phyloP scores from a whole-genome alignment of 2,797 vertebrate species.

The Sarcophilus harrisii region DNA sequence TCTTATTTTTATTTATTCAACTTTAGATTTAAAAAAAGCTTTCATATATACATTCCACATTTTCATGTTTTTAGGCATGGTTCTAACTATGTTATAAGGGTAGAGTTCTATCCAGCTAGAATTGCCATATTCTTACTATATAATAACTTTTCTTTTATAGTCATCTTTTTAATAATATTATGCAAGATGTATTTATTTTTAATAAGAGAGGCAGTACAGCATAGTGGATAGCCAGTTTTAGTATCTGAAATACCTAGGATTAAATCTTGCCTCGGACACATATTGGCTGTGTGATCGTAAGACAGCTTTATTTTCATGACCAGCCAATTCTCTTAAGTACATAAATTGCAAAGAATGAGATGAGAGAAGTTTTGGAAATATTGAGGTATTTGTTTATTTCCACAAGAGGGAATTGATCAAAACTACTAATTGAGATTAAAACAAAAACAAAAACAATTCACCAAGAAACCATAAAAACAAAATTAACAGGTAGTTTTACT shows the following conservation, averaged over 20 bases:
- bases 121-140: neutral
- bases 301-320: neutral
- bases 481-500: neutral
- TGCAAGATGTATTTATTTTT: neutral
- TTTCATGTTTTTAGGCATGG: neutral
- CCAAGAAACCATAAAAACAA: neutral
- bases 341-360: neutral
- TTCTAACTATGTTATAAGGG: neutral
- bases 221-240: neutral
- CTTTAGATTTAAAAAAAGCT: neutral
- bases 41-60: neutral
- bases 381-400: neutral
- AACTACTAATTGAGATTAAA: neutral
- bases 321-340: neutral
- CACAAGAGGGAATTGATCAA: neutral
- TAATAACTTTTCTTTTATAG: neutral
- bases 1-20: neutral
- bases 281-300: neutral
- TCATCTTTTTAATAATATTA: neutral
- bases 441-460: neutral
- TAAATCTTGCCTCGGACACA: neutral
- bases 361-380: neutral
- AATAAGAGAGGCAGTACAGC: neutral
- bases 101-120: neutral
- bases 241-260: neutral